Base-by-base conservation (phyloP, 2,797 vertebrate genomes). In the Centroberyx gerrardi region DNA sequence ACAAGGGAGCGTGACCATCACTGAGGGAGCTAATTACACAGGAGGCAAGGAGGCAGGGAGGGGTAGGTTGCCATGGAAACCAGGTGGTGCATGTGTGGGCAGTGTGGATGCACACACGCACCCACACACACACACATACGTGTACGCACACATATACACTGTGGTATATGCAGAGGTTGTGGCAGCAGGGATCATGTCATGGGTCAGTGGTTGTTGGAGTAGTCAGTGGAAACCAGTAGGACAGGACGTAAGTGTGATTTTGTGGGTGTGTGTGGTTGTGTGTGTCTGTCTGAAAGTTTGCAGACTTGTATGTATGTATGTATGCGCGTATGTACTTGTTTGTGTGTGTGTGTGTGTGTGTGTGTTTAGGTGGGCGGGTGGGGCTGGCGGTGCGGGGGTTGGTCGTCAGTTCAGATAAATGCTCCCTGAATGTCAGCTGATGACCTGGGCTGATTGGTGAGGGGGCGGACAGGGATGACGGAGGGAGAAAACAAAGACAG, bases 61-160 rank as follows among this genome's bases (percentile, higher is more conserved):
- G 54, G 63, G 53, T 22, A 42, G 48, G 75, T 92, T 78, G 31
- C 89, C 73, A 84, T 88, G 83, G 88, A 78, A 89, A 89, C 86
- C 79, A 88, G 87, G 86, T 87, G 77, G 76, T 62, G 38, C 44
- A n/a, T 62, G 76, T 40, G 64, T 76, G 28, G n/a, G 67, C 40
- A 27, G 62, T 22, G 6, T 59, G 62, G 40, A 72, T 12, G 18
- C 56, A 33, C 42, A 60, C 13, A 56, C 38, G 18, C 36, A 28
- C 28, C 40, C 51, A 28, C 22, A 44, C 64, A 55, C 33, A 67
- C 53, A 48, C 27, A 59, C 38, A 40, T 10, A 40, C 38, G 38
- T 40, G 38, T 40, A 8, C 9, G 8, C 38, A 40, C 8, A 2
- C 38, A 40, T 10, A 40, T 10, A 40, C 38, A 10, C 8, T 8